These are phyloP conservation scores for Brachionus asplanchnoidis DNA, from an alignment of 1,140 invertebrate species.

Conservation along the genomic window DNA sequence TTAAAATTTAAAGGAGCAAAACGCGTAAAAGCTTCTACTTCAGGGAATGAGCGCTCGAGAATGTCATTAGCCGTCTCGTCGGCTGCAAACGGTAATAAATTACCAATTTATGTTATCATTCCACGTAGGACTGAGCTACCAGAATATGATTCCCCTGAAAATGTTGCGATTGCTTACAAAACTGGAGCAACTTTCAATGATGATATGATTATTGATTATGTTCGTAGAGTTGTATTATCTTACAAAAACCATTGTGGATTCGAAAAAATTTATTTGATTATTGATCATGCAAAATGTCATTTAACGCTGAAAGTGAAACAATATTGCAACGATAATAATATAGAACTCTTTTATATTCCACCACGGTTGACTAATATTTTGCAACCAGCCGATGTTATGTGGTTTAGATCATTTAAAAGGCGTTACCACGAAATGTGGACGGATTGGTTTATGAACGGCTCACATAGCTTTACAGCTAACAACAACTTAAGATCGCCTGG, in stretches of 20 bases:
- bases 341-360: not conserved
- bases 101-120: not conserved
- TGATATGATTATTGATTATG: not conserved
- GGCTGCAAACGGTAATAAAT: not conserved
- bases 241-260: not conserved
- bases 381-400: not conserved
- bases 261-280: not conserved
- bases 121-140: not conserved
- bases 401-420: not conserved
- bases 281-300: not conserved
- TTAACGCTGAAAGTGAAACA: not conserved
- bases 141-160: not conserved
- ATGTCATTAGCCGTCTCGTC: not conserved
- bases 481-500: too few species aligned
- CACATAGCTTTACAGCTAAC: too few species aligned
- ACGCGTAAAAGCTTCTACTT: not conserved
- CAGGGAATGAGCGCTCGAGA: constrained; percentile 1
- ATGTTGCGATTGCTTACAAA: not conserved
- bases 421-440: not conserved
- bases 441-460: not conserved
- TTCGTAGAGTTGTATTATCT: not conserved
- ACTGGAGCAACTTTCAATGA: not conserved
- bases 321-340: not conserved
- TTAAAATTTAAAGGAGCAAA: not conserved
- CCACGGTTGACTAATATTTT: not conserved